Percentiles rank a stretch among this genome's conserved stretches.
These are phyloP conservation scores for Leptinotarsa juncta DNA, from an alignment of 2,888 invertebrate species.

Conservation along the genomic window DNA sequence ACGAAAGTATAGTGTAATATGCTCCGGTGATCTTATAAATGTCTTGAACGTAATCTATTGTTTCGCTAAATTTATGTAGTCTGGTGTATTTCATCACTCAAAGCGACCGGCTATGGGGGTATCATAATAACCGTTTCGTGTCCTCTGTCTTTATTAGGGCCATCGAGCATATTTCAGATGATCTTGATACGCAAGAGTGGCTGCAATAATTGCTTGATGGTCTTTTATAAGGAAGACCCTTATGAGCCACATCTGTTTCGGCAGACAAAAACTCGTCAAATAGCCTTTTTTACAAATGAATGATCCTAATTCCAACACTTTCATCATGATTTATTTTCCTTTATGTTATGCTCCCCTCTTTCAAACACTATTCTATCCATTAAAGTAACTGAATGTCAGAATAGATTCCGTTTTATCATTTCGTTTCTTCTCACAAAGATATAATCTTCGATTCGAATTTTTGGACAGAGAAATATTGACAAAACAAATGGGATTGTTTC, in stretches of 20 bases:
- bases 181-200: not conserved
- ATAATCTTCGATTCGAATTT: too few species aligned
- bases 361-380: too few species aligned
- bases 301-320: too few species aligned
- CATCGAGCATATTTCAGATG: not conserved
- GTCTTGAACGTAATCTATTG: constrained; percentile 43
- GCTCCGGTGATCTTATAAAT: constrained; percentile 39
- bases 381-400: too few species aligned
- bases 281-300: too few species aligned
- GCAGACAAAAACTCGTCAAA: not conserved
- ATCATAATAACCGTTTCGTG: constrained; percentile 9
- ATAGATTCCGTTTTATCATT: too few species aligned
- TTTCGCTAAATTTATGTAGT: constrained; percentile 39
- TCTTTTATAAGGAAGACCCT: constrained; percentile 3
- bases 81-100: constrained; percentile 37
- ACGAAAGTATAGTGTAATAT: constrained; percentile 31
- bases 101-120: constrained; percentile 26
- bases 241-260: not conserved
- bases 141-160: constrained; percentile 7
- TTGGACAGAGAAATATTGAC: too few species aligned
- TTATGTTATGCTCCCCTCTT: too few species aligned
- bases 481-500: too few species aligned
- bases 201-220: not conserved
- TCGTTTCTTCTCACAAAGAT: too few species aligned
- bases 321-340: too few species aligned